Evolutionary conservation across 2,797 vertebrate species (phyloP), one percentile per base, ranked within the genome.

Genomic region (Danionella dracula): DNA sequence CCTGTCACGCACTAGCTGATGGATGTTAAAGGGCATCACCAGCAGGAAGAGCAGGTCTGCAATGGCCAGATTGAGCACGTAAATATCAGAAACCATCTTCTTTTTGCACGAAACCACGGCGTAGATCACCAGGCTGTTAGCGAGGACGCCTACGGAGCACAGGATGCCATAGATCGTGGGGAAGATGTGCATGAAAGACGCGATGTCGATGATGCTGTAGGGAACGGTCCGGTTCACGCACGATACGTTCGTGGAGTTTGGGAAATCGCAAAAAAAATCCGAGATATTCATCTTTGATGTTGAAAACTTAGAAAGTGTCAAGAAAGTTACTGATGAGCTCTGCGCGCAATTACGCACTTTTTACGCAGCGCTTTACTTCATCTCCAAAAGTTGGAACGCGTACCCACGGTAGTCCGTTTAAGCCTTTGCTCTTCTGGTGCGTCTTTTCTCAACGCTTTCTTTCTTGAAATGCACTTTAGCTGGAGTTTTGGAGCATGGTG

Each of bases 1-100:
- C 4, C 86, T 75, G 83, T 91, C 89, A 38, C 90, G 73, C 54
- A 92, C 87, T 73, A 92, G 85, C 77, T 92, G 90, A 71, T 92
- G 90, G 17, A 91, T 91, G 77, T 90, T 91, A 72, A 92, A 92
- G 48, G 90, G 90, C 90, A 92, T 92, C 64, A 90, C 88, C 0
- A 91, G 74, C 70, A 92, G 7, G 74, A 91, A 92, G 8, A 92
- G 85, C 88, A 90, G 82, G 75, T 92, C 90, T 1, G 90, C 90
- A 21, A 90, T 82, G 0, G 90, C 90, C 82, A 92, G 55, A 73
- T 90, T 92, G 23, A 92, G 66, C 78, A 92, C 86, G 76, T 92
- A 92, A 70, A 91, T 86, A 78, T 92, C 90, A 1, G 90, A 92
- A 0, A 92, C 87, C 85, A 90, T 88, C 51, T 88, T 90, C 76